These are phyloP conservation scores for Ciconia stormi DNA, from an alignment of 2,113 vertebrate genomes.

Conservation along the genomic window DNA sequence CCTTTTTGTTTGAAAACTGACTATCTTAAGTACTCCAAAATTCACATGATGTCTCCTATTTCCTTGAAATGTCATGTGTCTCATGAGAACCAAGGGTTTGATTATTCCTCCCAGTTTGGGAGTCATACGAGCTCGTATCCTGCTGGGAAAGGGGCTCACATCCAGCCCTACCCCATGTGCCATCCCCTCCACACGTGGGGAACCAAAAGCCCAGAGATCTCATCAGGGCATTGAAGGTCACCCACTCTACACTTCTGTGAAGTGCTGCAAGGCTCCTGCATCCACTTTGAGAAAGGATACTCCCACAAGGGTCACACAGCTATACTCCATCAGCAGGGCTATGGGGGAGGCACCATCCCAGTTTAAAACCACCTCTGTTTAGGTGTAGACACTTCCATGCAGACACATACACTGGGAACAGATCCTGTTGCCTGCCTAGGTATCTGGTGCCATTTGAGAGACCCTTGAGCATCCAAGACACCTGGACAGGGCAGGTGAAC, in stretches of 20 bases:
- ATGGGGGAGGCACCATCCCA: background rate
- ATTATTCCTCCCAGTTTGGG: background rate
- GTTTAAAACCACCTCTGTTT: background rate
- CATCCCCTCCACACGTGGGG: background rate
- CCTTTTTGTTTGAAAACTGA: constrained; percentile 41
- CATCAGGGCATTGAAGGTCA: background rate
- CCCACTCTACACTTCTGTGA: background rate
- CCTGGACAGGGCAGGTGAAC: background rate
- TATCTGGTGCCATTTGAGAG: background rate
- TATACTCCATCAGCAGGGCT: background rate
- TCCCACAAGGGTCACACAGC: background rate
- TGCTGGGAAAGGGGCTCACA: background rate
- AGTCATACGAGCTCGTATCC: background rate
- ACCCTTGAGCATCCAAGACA: background rate
- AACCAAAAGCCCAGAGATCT: background rate
- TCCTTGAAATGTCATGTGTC: constrained; percentile 31
- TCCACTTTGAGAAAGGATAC: background rate
- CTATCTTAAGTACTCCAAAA: background rate
- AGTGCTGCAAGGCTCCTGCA: fast-evolving
- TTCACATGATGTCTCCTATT: constrained; percentile 43
- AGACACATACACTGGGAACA: background rate
- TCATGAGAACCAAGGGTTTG: background rate
- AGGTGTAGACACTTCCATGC: background rate
- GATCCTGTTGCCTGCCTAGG: background rate
- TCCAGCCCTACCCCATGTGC: background rate